Evolutionary conservation across 2,113 vertebrate species (phyloP), one percentile per base, ranked within the genome.

Genomic region (Rhodinocichla rosea): DNA sequence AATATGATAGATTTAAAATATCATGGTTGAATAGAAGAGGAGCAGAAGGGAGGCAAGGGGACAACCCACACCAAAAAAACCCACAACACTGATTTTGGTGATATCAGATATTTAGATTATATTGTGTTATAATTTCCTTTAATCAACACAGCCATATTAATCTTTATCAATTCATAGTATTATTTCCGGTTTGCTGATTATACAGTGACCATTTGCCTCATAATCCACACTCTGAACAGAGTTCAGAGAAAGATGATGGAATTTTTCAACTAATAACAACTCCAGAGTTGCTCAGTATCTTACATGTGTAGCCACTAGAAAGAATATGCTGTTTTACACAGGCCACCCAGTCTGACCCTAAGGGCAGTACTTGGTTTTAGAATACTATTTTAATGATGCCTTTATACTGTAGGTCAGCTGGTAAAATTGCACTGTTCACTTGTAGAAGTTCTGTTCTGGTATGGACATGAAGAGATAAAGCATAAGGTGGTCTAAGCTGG

Each of bases 51-150:
- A 7, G 18, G 3, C 37, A 28, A 6, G 6, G 2, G 8, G 6
- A 5, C 1, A 0, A 22, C 5, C 11, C 8, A n/a, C 24, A 39
- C 14, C 3, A 27, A 49, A 60, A 39, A 26, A 7, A 2, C 4
- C 6, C 39, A 60, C 7, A 78, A 19, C 27, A 33, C 4, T 28
- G 8, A 19, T 33, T 50, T 53, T 57, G 63, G 24, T 50, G 21
- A 57, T n/a, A 80, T 3, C 33, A 71, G 26, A 30, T n/a, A 84
- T 14, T 83, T 42, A n/a, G 8, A 64, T 33, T n/a, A 35, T 11
- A 64, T 24, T n/a, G 18, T 30, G 9, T 13, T 27, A 21, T 33
- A 22, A 65, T 67, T 81, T 77, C 27, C 63, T 69, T 33, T 56
- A 76, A 73, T 28, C 6, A 19, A 76, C 7, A 59, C 0, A 35